Base-by-base conservation (phyloP, 92 coral and sea anemone species). In the Micromussa lordhowensis region DNA sequence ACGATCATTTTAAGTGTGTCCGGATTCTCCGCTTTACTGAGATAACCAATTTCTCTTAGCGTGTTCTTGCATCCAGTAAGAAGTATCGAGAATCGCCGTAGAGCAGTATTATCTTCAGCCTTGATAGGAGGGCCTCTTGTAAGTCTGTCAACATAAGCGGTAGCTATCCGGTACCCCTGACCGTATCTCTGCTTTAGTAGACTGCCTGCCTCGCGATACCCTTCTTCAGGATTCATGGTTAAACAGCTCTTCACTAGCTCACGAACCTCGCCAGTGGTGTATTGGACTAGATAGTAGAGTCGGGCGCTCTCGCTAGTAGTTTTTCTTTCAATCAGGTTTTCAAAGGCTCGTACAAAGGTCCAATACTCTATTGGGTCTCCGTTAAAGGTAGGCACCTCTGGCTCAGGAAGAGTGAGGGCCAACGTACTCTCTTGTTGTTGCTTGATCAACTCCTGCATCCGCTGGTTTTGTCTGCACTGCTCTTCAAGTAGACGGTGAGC, bases 1-100 rank as follows among this genome's bases (percentile, higher is more conserved):
- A 87, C 54, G n/a, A 87, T 87, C 19, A 51, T 22, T 49, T 51
- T 87, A 1, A 87, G 68, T 16, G 48, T 79, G 26, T 87, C 80
- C 1, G 80, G 68, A 36, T 36, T 36, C 40, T 36, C 40, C 40
- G 40, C 40, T 36, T 36, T 36, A 36, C 40, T 2, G 40, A 36
- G 40, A 36, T 36, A 36, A 36, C 40, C 40, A 36, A 5, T 36
- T 36, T 36, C 5, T 36, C 40, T 36, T 36, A 36, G 40, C 40
- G 40, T 36, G 40, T 36, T 36, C 40, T 36, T 16, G 48, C 66
- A 16, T 87, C 80, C n/a, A n/a, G n/a, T n/a, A n/a, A n/a, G n/a
- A n/a, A n/a, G n/a, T n/a, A n/a, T n/a, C n/a, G n/a, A n/a, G 1
- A 36, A 36, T 36, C 40, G 40, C 40, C 40, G 40, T 36, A 36